These are phyloP conservation scores for Tachina lurida DNA, from an alignment of 2,888 invertebrate genomes.

Conservation along the genomic window DNA sequence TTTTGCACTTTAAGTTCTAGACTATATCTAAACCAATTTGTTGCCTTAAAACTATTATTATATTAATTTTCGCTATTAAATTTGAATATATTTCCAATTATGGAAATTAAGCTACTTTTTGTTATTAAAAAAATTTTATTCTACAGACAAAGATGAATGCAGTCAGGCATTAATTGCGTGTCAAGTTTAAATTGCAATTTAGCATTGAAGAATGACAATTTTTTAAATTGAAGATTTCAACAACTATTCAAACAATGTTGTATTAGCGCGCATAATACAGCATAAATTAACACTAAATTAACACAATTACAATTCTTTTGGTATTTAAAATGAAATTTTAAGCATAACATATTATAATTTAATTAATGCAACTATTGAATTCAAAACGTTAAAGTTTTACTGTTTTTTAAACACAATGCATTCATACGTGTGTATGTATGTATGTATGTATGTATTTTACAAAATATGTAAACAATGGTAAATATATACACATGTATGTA, in stretches of 20 bases:
- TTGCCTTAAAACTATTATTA: slow-evolving; percentile 32
- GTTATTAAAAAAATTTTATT: neutral
- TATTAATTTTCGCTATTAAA: slow-evolving; percentile 42
- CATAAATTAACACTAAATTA: slow-evolving; percentile 60
- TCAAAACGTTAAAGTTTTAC: no score
- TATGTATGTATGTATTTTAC: no score
- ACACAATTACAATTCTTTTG: slow-evolving; percentile 41
- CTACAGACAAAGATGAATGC: slow-evolving; percentile 6
- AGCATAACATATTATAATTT: neutral
- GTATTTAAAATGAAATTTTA: slow-evolving; percentile 29
- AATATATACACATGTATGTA: no score
- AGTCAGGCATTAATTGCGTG: slow-evolving; percentile 47
- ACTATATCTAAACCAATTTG: slow-evolving; percentile 2
- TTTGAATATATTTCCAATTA: slow-evolving; percentile 42
- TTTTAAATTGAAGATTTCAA: slow-evolving; percentile 41
- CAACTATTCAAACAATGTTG: slow-evolving; percentile 44
- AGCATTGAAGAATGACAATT: slow-evolving; percentile 62
- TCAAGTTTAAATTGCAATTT: slow-evolving; percentile 41
- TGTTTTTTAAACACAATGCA: no score
- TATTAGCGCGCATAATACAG: slow-evolving; percentile 35
- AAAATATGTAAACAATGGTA: no score
- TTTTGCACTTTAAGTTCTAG: neutral
- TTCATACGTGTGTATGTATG: no score
- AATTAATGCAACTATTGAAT: slow-evolving; percentile 7
- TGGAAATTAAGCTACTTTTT: slow-evolving; percentile 42